Evolutionary conservation across 2,113 vertebrate species (phyloP), one percentile per base, ranked within the genome.

Genomic region (Hippolais icterina): DNA sequence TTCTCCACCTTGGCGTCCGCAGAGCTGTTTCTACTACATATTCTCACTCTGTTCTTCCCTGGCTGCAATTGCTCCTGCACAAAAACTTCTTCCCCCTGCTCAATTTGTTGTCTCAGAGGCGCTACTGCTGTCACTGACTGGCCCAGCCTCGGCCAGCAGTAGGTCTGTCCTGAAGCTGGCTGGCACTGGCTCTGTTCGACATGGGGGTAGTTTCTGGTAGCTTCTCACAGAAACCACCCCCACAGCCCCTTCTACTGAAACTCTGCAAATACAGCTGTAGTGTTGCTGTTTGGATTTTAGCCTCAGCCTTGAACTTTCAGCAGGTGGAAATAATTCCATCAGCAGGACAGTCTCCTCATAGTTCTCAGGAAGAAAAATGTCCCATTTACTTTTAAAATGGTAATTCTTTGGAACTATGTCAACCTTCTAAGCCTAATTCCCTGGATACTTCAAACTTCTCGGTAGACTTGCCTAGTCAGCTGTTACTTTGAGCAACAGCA

Each of bases 81-180:
- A 35, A 17, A 31, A 42, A 1, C 29, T 64, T 35, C 17, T 31
- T 49, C 10, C 15, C 27, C 17, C 15, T 42, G 21, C 27, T 42
- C 37, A 27, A 1, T 31, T 10, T 71, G 24, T 3, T 18, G 9
- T n/a, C 41, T 46, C 64, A 47, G 23, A 16, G 5, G 39, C 0
- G 1, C 19, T 39, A 6, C 10, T 0, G 0, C 41, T 25, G 42
- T 22, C 50, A 42, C 31, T 35, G 35, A 21, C 8, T 2, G 10
- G 65, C 29, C 25, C 42, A 71, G 50, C 13, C 25, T 56, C 0
- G 0, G 59, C 22, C 41, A 57, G 44, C 10, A 22, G 21, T 8
- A 14, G 11, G 25, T 41, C 29, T 15, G 17, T 28, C 22, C 33
- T 16, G 12, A 20, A 44, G 42, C 7, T 1, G 0, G 18, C 23